phyloP scores from a whole-genome alignment of 2,797 vertebrate genomes.

The Eulemur albifrons region DNA sequence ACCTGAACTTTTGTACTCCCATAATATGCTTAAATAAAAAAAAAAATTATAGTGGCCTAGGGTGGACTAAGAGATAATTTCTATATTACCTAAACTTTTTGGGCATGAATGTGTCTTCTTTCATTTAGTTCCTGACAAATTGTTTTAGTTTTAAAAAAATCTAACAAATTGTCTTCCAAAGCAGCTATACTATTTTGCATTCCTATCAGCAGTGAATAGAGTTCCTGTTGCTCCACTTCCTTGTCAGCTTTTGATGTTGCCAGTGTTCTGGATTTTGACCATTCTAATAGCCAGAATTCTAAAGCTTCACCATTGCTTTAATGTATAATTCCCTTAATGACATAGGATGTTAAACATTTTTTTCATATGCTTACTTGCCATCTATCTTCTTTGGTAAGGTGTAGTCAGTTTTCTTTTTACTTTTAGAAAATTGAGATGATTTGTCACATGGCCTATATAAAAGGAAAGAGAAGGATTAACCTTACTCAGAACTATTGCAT shows the following conservation, averaged over 20 bases:
- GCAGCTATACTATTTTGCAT: not conserved
- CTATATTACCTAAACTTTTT: not conserved
- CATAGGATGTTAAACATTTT: not conserved
- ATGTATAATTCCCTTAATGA: not conserved
- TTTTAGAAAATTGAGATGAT: not conserved
- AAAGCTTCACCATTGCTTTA: not conserved
- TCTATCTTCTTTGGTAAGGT: not conserved
- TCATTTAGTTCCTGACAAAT: not conserved
- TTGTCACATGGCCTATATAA: not conserved
- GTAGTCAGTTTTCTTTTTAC: not conserved
- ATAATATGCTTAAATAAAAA: too few species aligned
- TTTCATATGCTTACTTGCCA: not conserved
- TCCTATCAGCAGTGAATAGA: not conserved
- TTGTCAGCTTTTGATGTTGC: not conserved
- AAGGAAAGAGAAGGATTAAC: not conserved
- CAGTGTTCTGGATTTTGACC: not conserved
- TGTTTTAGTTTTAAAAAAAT: not conserved
- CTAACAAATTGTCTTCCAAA: not conserved
- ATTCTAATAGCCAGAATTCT: not conserved
- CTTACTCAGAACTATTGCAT: not conserved
- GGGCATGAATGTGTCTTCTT: not conserved
- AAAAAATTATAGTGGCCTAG: too few species aligned
- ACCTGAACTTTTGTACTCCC: too few species aligned
- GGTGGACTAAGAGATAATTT: not conserved
- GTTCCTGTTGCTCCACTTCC: not conserved